These are phyloP conservation scores for Cosmia pyralina DNA, from an alignment of 2,888 invertebrate species.

Conservation along the genomic window DNA sequence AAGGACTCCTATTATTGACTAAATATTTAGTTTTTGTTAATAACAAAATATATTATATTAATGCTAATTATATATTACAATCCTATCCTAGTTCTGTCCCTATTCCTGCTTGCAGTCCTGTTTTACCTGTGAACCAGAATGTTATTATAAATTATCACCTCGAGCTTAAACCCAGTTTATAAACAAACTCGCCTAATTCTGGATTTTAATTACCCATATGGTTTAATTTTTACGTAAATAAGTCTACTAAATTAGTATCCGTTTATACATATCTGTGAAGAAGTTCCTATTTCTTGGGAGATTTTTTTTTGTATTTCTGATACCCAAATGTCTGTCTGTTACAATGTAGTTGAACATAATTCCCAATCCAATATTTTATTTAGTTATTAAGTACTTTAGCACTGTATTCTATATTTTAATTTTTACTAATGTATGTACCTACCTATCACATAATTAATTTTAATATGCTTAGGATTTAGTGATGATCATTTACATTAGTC, in stretches of 20 bases:
- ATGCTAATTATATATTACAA: not conserved
- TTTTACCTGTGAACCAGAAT: not conserved
- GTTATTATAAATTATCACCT: not conserved
- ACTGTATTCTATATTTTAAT: slow-evolving; percentile 14
- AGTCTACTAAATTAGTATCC: not conserved
- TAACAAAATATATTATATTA: not conserved
- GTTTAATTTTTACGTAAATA: not conserved
- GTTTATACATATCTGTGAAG: not conserved
- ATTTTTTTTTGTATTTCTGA: not conserved
- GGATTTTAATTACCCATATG: not conserved
- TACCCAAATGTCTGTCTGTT: not conserved
- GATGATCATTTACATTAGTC: slow-evolving; percentile 11
- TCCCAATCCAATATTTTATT: slow-evolving; percentile 25
- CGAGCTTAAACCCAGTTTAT: not conserved
- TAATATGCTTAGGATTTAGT: slow-evolving; percentile 12
- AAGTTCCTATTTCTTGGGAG: not conserved
- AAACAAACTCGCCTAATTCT: not conserved
- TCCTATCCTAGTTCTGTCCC: not conserved
- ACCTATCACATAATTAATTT: slow-evolving; percentile 8
- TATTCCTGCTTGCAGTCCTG: not conserved
- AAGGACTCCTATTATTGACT: not conserved
- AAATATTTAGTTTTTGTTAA: not conserved
- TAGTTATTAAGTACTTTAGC: slow-evolving; percentile 33
- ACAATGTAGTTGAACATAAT: slow-evolving; percentile 4
- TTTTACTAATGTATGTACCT: slow-evolving; percentile 23